Conservation (phyloP, 2,888 invertebrate species). For the Gymnocheta viridis region DNA sequence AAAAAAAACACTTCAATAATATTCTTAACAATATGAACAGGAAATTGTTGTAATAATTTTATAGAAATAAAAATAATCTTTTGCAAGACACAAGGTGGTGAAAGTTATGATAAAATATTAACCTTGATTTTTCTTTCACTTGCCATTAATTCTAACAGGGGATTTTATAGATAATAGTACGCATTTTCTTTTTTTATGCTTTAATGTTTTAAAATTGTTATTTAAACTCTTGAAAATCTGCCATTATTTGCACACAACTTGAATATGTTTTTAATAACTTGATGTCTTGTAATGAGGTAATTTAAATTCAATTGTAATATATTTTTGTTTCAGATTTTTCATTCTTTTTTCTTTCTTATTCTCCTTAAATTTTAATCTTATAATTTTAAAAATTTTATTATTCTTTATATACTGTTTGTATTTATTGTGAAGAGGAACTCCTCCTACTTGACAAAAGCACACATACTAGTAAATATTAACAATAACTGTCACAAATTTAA, state of each 20-base stretch:
- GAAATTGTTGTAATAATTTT: slow-evolving; percentile 17
- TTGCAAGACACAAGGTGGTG: slow-evolving; percentile 72
- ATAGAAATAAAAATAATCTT: neutral
- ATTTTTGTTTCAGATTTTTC: slow-evolving; percentile 51
- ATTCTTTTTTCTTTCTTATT: neutral
- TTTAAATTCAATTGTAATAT: slow-evolving; percentile 80
- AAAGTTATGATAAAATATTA: slow-evolving; percentile 72
- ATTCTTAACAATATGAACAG: slow-evolving; percentile 1
- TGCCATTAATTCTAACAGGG: neutral
- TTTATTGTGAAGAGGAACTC: slow-evolving; percentile 35
- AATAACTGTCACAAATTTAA: slow-evolving; percentile 73
- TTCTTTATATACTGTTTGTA: slow-evolving; percentile 58
- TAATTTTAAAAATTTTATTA: slow-evolving; percentile 61
- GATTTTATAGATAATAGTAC: neutral
- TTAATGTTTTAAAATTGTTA: slow-evolving; percentile 61
- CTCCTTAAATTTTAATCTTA: slow-evolving; percentile 61
- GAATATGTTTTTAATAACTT: slow-evolving; percentile 72
- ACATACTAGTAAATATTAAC: slow-evolving; percentile 21
- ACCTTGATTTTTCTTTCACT: slow-evolving; percentile 36
- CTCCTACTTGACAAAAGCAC: slow-evolving; percentile 67
- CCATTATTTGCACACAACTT: slow-evolving; percentile 76
- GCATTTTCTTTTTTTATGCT: neutral
- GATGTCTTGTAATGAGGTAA: slow-evolving; percentile 77
- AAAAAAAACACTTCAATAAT: slow-evolving; percentile 24
- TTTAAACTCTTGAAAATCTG: slow-evolving; percentile 77